Conservation (phyloP, 2,888 invertebrate species). For the Habrosyne pyritoides region DNA sequence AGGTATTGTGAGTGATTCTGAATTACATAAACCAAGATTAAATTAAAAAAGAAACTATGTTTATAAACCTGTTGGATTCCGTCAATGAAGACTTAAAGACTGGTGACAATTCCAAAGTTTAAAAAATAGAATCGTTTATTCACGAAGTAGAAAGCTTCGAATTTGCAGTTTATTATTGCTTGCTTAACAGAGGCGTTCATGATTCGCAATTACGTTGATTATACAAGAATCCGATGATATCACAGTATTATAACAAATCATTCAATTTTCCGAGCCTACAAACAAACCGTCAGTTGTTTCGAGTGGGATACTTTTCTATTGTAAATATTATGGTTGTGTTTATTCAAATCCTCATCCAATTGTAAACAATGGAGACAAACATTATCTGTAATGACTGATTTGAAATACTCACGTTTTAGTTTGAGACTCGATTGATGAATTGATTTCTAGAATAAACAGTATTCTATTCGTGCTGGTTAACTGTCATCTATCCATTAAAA, state of each 20-base stretch:
- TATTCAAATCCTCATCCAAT: slow-evolving; percentile 42
- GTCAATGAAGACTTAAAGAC: too few species aligned
- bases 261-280: slow-evolving; percentile 28
- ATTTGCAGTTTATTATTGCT: slow-evolving; percentile 28
- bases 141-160: slow-evolving; percentile 22
- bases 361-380: slow-evolving; percentile 56
- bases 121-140: not conserved
- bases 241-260: slow-evolving; percentile 36
- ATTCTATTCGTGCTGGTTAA: not conserved
- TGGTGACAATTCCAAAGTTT: not conserved
- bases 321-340: slow-evolving; percentile 54
- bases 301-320: slow-evolving; percentile 42
- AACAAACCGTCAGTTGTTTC: slow-evolving; percentile 48
- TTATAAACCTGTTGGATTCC: too few species aligned
- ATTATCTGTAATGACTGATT: slow-evolving; percentile 50
- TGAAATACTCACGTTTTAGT: slow-evolving; percentile 43
- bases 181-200: slow-evolving; percentile 31
- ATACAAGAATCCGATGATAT: slow-evolving; percentile 34
- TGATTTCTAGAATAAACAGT: not conserved
- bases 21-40: too few species aligned
- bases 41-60: too few species aligned
- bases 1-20: too few species aligned
- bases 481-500: not conserved
- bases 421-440: slow-evolving; percentile 20
- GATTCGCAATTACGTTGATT: slow-evolving; percentile 28